Conservation (phyloP, 2,888 invertebrate species). For the Orthonychiurus folsomi region DNA sequence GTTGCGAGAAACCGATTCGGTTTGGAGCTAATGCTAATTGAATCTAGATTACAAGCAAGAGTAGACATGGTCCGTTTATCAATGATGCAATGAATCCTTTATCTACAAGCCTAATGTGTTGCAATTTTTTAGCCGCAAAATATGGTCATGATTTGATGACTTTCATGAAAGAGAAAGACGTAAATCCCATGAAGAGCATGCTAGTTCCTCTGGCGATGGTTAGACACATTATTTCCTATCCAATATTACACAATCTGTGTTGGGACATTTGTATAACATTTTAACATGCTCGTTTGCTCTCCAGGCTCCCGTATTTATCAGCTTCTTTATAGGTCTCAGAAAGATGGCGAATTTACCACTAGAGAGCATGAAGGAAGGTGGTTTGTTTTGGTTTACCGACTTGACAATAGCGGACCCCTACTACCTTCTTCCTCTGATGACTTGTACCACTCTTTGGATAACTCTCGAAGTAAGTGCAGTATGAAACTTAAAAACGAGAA, state of each 20-base stretch:
- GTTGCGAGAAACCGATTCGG: no score
- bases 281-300: no score
- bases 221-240: neutral
- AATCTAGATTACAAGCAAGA: neutral
- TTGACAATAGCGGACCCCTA: conserved; percentile 83
- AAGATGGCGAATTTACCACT: conserved; percentile 85
- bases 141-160: conserved; percentile 67
- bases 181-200: conserved; percentile 72
- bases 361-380: conserved; percentile 79
- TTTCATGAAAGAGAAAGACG: conserved; percentile 71
- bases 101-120: no score
- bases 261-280: neutral
- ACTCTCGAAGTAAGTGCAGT: conserved; percentile 65
- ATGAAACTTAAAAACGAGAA: neutral
- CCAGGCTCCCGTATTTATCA: conserved; percentile 75
- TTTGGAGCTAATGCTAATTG: no score
- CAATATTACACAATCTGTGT: no score
- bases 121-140: conserved; percentile 52
- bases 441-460: conserved; percentile 67
- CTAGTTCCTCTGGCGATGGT: conserved; percentile 63
- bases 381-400: conserved; percentile 86
- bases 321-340: conserved; percentile 79
- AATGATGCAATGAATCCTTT: neutral
- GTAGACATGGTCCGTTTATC: neutral
- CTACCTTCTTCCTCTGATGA: conserved; percentile 74